Evolutionary conservation across 1,140 invertebrate genomes (phyloP).

Genomic region (Atta texana): DNA sequence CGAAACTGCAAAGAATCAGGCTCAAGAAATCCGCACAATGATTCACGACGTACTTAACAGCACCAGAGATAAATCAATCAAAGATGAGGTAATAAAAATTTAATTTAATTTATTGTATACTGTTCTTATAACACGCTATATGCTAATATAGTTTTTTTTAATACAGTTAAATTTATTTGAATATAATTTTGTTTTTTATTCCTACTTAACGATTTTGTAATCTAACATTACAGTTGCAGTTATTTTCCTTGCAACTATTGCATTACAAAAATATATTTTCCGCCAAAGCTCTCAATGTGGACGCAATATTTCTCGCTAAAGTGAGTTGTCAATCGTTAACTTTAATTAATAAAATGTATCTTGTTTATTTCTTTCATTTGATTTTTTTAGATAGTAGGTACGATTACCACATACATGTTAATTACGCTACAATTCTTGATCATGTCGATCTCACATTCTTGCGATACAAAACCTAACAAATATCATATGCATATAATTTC

Average conservation of each 20-base stretch:
- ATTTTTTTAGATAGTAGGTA: background rate
- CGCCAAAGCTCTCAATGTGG: background rate
- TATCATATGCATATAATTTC: background rate
- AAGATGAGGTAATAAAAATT: background rate
- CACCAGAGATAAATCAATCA: background rate
- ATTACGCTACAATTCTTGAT: background rate
- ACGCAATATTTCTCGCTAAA: background rate
- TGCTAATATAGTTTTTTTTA: background rate
- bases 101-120: background rate
- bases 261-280: background rate
- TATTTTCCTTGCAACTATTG: slow-evolving; percentile 3
- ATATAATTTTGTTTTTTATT: background rate
- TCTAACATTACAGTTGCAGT: background rate
- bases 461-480: background rate
- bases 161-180: background rate
- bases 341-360: background rate
- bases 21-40: background rate
- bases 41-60: slow-evolving; percentile 9
- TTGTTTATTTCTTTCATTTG: background rate
- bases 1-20: background rate
- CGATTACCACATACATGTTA: background rate
- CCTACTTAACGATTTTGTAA: background rate
- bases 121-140: background rate
- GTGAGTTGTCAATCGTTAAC: background rate
- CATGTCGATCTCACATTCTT: background rate